A percentile compares a stretch with the other conserved stretches of the same genome.
phyloP scores from a whole-genome alignment of 37 sponge, comb jelly and placozoan genomes.

The Lycopodina hypogea region DNA sequence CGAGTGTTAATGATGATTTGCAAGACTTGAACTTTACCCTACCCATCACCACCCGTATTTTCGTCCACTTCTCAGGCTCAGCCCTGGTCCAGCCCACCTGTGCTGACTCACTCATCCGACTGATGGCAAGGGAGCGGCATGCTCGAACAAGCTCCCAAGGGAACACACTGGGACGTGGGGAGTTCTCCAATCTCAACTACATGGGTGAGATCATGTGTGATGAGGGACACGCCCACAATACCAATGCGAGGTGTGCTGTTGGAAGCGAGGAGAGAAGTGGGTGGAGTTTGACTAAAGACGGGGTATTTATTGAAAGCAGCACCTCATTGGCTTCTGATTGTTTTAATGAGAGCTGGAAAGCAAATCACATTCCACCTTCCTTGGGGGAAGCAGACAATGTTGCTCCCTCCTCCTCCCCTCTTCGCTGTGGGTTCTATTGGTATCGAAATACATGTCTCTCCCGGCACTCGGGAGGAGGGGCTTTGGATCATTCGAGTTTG shows the following conservation, averaged over 20 bases:
- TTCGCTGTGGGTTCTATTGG: conserved; percentile 29
- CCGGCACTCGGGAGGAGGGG: background rate
- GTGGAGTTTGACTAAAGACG: background rate
- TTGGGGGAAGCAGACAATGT: background rate
- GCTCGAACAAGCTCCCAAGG: background rate
- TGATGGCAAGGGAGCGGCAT: background rate
- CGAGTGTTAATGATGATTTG: conserved; percentile 1
- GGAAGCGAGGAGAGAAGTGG: background rate
- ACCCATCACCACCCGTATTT: conserved; percentile 17
- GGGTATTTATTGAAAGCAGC: no score
- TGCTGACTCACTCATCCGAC: conserved; percentile 1
- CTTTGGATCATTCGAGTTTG: background rate
- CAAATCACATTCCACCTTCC: background rate
- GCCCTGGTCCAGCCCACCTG: conserved; percentile 40
- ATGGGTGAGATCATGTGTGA: background rate
- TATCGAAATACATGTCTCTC: conserved; percentile 13
- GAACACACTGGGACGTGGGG: background rate
- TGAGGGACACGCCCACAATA: background rate
- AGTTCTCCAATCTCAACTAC: background rate
- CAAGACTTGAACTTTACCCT: conserved; percentile 2
- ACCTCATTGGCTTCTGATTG: no score
- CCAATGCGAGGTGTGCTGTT: no score
- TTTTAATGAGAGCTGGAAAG: background rate
- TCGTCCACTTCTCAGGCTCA: conserved; percentile 50
- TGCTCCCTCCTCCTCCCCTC: background rate